These are phyloP conservation scores for Sigmodon hispidus DNA, from an alignment of 2,113 vertebrate species.

Conservation along the genomic window DNA sequence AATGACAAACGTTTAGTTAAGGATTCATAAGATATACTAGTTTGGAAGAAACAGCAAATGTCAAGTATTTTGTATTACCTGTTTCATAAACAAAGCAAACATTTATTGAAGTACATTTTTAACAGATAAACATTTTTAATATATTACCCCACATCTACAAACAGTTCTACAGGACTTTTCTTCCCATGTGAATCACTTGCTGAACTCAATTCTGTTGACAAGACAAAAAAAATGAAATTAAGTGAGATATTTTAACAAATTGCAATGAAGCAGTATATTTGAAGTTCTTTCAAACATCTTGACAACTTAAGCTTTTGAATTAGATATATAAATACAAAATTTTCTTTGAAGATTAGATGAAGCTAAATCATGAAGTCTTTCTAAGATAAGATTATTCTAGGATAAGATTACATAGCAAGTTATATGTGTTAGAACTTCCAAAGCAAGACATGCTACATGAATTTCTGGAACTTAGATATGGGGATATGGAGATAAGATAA, in stretches of 20 bases:
- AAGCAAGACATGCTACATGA: neutral
- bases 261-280: neutral
- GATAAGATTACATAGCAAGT: neutral
- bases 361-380: neutral
- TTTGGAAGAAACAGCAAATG: neutral
- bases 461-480: neutral
- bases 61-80: neutral
- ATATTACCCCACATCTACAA: neutral
- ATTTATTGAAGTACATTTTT: neutral
- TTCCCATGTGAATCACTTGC: neutral
- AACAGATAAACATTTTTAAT: neutral
- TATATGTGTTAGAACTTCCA: neutral
- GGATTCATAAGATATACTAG: neutral
- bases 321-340: neutral
- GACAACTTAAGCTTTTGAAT: neutral
- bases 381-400: too few species aligned
- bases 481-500: neutral
- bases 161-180: neutral
- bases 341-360: neutral
- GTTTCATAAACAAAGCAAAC: neutral
- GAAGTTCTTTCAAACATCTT: neutral
- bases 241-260: neutral
- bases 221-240: neutral
- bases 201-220: neutral
- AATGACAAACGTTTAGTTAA: neutral